A percentile compares a stretch with the other conserved stretches of the same genome.
These are phyloP conservation scores for Neodiprion pinetum DNA, from an alignment of 1,140 invertebrate genomes.

Conservation along the genomic window DNA sequence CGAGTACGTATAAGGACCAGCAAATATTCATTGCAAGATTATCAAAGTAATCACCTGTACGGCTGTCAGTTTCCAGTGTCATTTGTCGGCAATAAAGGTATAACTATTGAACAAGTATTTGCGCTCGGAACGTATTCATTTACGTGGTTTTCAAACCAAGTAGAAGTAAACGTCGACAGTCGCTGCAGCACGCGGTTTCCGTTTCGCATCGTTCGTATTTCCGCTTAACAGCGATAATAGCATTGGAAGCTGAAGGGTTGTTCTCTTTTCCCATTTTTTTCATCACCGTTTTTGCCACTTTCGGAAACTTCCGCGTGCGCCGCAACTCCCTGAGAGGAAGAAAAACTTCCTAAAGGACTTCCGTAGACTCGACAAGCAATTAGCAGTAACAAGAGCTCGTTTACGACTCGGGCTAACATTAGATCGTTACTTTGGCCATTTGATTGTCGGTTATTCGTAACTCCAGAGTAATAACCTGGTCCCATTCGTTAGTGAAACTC, in stretches of 20 bases:
- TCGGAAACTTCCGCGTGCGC: background rate
- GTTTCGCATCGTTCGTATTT: background rate
- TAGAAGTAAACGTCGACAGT: background rate
- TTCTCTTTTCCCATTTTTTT: background rate
- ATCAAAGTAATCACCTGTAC: too few relatives aligned
- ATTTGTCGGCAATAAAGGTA: too few relatives aligned
- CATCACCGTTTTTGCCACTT: background rate
- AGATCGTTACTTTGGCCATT: conserved; percentile 12
- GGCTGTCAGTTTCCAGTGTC: too few relatives aligned
- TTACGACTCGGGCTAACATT: background rate
- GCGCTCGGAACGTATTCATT: too few relatives aligned
- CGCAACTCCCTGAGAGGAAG: background rate
- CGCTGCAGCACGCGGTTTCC: background rate
- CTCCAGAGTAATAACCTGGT: background rate
- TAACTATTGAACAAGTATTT: too few relatives aligned
- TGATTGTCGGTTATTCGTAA: conserved; percentile 11
- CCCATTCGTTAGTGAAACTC: background rate
- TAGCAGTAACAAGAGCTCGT: conserved; percentile 4
- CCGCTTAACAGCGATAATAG: background rate
- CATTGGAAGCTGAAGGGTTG: background rate
- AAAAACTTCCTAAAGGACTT: background rate
- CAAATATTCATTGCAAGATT: too few relatives aligned
- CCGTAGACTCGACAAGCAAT: background rate
- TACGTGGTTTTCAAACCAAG: too few relatives aligned
- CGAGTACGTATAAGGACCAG: too few relatives aligned